Percentiles rank a stretch among this genome's conserved stretches.
Conservation (phyloP, 2,888 invertebrate species). For the Nemoura dubitans region DNA sequence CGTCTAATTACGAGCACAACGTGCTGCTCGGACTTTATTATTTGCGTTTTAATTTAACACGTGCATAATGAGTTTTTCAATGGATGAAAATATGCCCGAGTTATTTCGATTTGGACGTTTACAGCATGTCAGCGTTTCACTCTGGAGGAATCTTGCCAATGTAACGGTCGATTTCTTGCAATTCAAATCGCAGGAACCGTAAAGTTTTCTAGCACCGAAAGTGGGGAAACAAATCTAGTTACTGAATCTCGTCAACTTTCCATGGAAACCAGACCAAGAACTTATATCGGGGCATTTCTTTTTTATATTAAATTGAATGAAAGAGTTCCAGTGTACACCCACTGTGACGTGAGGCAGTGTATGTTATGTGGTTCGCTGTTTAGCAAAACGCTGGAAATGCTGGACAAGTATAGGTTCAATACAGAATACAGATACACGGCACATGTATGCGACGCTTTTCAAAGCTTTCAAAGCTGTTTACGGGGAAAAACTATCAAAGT, state of each 20-base stretch:
- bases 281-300: neutral
- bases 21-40: too few species aligned
- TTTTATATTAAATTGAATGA: neutral
- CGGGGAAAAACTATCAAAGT: neutral
- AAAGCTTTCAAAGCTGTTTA: conserved; percentile 5
- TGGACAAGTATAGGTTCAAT: too few species aligned
- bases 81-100: too few species aligned
- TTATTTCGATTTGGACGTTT: too few species aligned
- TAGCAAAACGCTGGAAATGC: neutral
- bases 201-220: neutral
- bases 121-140: neutral
- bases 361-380: neutral
- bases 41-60: too few species aligned
- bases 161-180: neutral
- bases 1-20: too few species aligned
- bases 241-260: neutral
- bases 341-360: neutral
- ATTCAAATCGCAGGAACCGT: neutral
- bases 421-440: neutral
- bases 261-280: neutral
- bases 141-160: too few species aligned
- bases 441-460: neutral
- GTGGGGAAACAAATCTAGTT: neutral
- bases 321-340: neutral
- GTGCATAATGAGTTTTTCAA: too few species aligned